These are phyloP conservation scores for Ranitomeya imitator DNA, from an alignment of 2,113 vertebrate genomes.

Conservation along the genomic window DNA sequence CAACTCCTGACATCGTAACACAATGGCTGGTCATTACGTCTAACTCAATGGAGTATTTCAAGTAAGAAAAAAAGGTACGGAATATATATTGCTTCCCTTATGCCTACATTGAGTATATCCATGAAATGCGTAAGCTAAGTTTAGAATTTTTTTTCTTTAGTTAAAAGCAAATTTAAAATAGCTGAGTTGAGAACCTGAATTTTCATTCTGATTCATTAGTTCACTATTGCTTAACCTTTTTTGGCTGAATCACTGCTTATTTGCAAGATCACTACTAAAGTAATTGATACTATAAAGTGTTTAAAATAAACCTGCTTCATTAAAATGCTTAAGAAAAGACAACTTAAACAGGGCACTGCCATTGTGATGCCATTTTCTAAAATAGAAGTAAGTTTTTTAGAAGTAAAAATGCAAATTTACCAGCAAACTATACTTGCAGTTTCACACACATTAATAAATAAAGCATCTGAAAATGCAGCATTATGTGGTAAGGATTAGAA, in stretches of 20 bases:
- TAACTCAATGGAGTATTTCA: too few relatives aligned
- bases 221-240: slow-evolving; percentile 15
- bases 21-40: too few relatives aligned
- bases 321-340: slow-evolving; percentile 23
- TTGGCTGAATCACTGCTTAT: slow-evolving; percentile 34
- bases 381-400: not conserved
- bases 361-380: not conserved
- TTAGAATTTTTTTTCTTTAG: not conserved
- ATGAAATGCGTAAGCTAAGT: not conserved
- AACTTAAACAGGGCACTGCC: not conserved
- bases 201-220: slow-evolving; percentile 37
- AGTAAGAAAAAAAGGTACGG: too few relatives aligned
- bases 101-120: not conserved
- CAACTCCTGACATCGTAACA: too few relatives aligned
- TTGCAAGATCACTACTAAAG: slow-evolving; percentile 22
- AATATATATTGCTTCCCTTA: too few relatives aligned
- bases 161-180: not conserved
- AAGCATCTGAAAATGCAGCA: too few relatives aligned
- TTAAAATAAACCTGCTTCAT: slow-evolving; percentile 23
- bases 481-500: too few relatives aligned
- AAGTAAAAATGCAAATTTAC: not conserved
- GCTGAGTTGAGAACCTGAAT: not conserved
- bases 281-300: slow-evolving; percentile 29
- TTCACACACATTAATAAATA: not conserved
- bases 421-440: not conserved